These are phyloP conservation scores for Andricus quercusramuli DNA, from an alignment of 2,888 invertebrate species.

Conservation along the genomic window DNA sequence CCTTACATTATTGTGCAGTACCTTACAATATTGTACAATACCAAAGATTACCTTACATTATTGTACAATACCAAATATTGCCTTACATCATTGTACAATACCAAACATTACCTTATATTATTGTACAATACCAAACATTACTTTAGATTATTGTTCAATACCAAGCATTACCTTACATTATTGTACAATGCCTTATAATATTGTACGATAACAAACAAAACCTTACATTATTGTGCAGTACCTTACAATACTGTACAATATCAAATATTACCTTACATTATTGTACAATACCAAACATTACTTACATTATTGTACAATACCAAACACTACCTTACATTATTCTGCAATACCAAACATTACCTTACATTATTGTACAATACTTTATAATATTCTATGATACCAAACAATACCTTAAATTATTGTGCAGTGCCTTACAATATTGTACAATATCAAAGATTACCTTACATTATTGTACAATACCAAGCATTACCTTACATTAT, in stretches of 20 bases:
- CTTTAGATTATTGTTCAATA: too few relatives aligned
- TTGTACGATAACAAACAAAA: neutral
- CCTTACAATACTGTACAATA: slow-evolving; percentile 32
- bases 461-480: neutral
- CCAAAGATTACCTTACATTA: neutral
- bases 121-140: neutral
- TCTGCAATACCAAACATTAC: too few relatives aligned
- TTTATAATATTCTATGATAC: slow-evolving; percentile 37
- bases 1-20: neutral
- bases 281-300: neutral
- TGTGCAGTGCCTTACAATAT: neutral
- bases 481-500: too few relatives aligned
- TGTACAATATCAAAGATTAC: neutral
- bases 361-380: neutral
- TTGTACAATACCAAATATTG: neutral
- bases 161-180: slow-evolving; percentile 41
- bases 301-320: neutral
- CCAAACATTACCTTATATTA: neutral
- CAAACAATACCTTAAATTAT: neutral
- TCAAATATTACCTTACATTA: too few relatives aligned
- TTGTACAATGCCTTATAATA: neutral
- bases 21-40: neutral
- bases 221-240: neutral
- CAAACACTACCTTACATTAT: neutral
- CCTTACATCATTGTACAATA: too few relatives aligned